These are phyloP conservation scores for Vanacampus margaritifer DNA, from an alignment of 2,113 vertebrate genomes.

Conservation along the genomic window DNA sequence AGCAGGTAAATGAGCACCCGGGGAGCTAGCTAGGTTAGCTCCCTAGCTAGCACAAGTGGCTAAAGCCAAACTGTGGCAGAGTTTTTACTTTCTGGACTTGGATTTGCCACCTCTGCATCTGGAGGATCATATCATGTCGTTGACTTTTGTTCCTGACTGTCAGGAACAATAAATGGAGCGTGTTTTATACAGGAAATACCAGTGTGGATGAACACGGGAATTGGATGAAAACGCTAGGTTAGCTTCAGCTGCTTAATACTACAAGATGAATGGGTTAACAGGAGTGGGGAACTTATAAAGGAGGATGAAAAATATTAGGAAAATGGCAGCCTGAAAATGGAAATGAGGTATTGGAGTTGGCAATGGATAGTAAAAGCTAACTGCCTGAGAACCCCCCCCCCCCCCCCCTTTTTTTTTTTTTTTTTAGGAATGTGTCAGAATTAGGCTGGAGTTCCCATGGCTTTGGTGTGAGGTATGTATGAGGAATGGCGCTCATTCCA, in stretches of 20 bases:
- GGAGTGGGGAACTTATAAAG: slow-evolving; percentile 42
- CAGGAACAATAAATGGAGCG: slow-evolving; percentile 64
- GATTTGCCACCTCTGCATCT: no score
- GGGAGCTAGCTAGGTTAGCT: no score
- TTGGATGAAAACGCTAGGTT: slow-evolving; percentile 51
- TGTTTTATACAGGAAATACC: slow-evolving; percentile 70
- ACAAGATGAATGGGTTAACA: slow-evolving; percentile 34
- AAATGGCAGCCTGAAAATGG: slow-evolving; percentile 64
- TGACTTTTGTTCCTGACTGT: slow-evolving; percentile 60
- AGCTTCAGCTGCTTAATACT: slow-evolving; percentile 11
- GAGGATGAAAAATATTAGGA: slow-evolving; percentile 61
- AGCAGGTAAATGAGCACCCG: no score
- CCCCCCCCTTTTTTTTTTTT: slow-evolving; percentile 57
- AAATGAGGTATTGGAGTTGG: slow-evolving; percentile 72
- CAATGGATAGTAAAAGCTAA: slow-evolving; percentile 59
- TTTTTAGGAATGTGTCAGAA: slow-evolving; percentile 68
- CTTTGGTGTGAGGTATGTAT: slow-evolving; percentile 71
- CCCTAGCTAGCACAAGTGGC: no score
- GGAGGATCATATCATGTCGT: slow-evolving; percentile 30
- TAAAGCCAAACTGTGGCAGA: no score
- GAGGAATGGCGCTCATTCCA: slow-evolving; percentile 68
- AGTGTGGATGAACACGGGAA: slow-evolving; percentile 61
- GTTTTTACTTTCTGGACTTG: no score
- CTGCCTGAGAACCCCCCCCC: slow-evolving; percentile 70
- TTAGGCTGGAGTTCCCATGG: slow-evolving; percentile 68